These are phyloP conservation scores for Rousettus madagascariensis DNA, from an alignment of 2,797 vertebrate genomes.

Conservation along the genomic window DNA sequence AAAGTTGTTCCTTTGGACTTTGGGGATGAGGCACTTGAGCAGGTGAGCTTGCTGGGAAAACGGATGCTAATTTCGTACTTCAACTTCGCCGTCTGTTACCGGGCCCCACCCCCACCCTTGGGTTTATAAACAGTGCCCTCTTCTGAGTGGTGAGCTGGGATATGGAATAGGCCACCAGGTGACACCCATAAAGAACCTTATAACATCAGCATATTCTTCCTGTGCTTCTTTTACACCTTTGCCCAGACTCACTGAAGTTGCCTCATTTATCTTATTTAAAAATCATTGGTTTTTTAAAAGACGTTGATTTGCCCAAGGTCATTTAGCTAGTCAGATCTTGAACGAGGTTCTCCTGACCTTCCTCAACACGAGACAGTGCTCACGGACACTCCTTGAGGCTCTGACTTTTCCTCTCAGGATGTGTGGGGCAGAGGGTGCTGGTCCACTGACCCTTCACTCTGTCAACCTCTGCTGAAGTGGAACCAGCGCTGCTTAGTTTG, in stretches of 20 bases:
- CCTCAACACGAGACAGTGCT: not conserved
- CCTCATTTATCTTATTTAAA: not conserved
- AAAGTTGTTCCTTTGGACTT: slow-evolving; percentile 82
- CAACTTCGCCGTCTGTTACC: not conserved
- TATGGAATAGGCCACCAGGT: slow-evolving; percentile 53
- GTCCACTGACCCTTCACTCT: not conserved
- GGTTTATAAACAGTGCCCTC: slow-evolving; percentile 65
- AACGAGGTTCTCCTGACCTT: slow-evolving; percentile 28
- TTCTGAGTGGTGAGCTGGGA: slow-evolving; percentile 61
- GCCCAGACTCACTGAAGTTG: not conserved
- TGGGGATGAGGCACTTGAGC: slow-evolving; percentile 71
- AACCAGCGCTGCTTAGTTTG: not conserved
- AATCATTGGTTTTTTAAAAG: not conserved
- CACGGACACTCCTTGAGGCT: not conserved
- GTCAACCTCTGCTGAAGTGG: not conserved
- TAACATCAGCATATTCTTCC: not conserved
- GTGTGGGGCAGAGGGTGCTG: not conserved
- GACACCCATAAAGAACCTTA: slow-evolving; percentile 1
- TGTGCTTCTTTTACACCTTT: not conserved
- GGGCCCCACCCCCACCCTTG: slow-evolving; percentile 36
- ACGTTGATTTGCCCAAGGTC: slow-evolving; percentile 52
- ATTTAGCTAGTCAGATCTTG: not conserved
- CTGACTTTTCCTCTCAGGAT: not conserved
- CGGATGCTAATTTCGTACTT: slow-evolving; percentile 68
- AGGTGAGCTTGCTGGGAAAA: slow-evolving; percentile 75